Percentiles rank a stretch among this genome's conserved stretches.
These are phyloP conservation scores for Hybognathus amarus DNA, from an alignment of 2,797 vertebrate species.

Conservation along the genomic window DNA sequence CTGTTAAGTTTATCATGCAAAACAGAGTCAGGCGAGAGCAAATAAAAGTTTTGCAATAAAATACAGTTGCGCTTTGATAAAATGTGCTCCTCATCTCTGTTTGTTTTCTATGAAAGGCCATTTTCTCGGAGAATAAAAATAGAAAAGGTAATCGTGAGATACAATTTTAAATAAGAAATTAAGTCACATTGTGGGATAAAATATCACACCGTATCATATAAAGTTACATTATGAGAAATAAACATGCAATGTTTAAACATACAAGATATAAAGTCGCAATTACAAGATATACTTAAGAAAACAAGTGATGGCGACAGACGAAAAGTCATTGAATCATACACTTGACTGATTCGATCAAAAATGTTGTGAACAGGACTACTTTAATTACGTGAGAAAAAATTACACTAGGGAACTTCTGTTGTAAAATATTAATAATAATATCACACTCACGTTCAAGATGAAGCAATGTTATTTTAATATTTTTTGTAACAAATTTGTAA, in stretches of 20 bases:
- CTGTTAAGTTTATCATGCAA: slow-evolving; percentile 31
- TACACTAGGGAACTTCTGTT: too few relatives aligned
- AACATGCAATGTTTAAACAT: too few relatives aligned
- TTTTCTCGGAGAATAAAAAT: slow-evolving; percentile 1
- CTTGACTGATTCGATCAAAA: too few relatives aligned
- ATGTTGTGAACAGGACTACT: too few relatives aligned
- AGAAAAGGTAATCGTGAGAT: background rate
- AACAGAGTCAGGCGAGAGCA: slow-evolving; percentile 21
- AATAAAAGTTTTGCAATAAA: slow-evolving; percentile 16
- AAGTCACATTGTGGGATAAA: too few relatives aligned
- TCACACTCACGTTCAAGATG: too few relatives aligned
- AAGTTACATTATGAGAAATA: background rate
- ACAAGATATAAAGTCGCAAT: background rate
- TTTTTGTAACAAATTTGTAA: background rate
- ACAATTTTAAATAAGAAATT: background rate
- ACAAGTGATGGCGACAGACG: too few relatives aligned
- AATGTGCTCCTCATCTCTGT: slow-evolving; percentile 1
- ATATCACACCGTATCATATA: background rate
- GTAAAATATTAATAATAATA: too few relatives aligned
- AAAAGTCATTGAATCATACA: too few relatives aligned
- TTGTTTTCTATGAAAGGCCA: background rate
- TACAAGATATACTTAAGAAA: background rate
- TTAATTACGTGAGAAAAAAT: too few relatives aligned
- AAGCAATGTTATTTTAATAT: background rate
- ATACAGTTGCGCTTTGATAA: slow-evolving; percentile 31